A percentile compares a stretch with the other conserved stretches of the same genome.
phyloP scores from a whole-genome alignment of 2,797 vertebrate genomes.

The Rhinophrynus dorsalis region DNA sequence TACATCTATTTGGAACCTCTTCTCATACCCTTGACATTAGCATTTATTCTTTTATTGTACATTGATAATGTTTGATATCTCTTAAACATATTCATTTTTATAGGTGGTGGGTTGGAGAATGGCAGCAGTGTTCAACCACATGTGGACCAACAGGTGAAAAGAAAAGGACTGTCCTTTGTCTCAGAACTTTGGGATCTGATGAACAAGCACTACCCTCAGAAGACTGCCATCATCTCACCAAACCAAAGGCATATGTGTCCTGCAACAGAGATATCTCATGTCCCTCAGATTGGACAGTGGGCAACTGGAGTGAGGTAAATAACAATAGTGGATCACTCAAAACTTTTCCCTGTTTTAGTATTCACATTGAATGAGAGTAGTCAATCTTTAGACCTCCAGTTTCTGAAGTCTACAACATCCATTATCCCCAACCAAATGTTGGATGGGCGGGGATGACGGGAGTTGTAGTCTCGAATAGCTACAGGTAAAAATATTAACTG shows the following conservation, averaged over 20 bases:
- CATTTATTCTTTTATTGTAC: too few species aligned
- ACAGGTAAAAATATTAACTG: too few species aligned
- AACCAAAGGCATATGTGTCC: slow-evolving; percentile 82
- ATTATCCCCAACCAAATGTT: too few species aligned
- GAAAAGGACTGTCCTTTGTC: slow-evolving; percentile 86
- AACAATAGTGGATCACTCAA: too few species aligned
- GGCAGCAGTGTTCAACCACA: slow-evolving; percentile 86
- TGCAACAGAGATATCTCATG: slow-evolving; percentile 91
- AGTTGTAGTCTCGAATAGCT: too few species aligned
- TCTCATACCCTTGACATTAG: too few species aligned
- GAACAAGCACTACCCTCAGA: slow-evolving; percentile 82
- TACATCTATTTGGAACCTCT: too few species aligned
- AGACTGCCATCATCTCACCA: slow-evolving; percentile 87
- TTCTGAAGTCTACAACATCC: too few species aligned
- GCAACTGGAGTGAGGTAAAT: slow-evolving; percentile 86
- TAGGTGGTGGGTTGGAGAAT: slow-evolving; percentile 97
- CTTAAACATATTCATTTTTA: slow-evolving; percentile 20
- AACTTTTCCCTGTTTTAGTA: not conserved
- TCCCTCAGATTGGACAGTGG: slow-evolving; percentile 85
- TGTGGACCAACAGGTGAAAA: slow-evolving; percentile 84
- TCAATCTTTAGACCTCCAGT: too few species aligned
- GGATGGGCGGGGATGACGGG: too few species aligned
- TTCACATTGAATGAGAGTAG: too few species aligned
- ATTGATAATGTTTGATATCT: not conserved
- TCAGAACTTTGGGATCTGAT: slow-evolving; percentile 83